Evolutionary conservation across 2,797 vertebrate genomes (phyloP).

Genomic region (Gambelia wislizenii): DNA sequence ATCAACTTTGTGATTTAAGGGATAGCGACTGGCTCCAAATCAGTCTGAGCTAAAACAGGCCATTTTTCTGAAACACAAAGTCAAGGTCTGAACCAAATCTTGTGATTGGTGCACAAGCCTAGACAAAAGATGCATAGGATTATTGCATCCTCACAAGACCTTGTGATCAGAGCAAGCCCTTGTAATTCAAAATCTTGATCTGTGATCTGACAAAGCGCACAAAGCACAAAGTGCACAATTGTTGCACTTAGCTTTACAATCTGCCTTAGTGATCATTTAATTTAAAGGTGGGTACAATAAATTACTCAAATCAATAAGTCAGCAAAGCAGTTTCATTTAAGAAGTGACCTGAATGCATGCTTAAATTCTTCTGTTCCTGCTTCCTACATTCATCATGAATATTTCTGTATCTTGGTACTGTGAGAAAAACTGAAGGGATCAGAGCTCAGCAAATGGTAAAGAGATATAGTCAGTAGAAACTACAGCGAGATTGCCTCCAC

Average conservation of each 20-base stretch:
- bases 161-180: not conserved
- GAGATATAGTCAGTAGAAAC: not conserved
- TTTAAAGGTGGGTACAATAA: not conserved
- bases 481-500: constrained; percentile 11
- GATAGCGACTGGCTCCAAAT: not conserved
- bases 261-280: not conserved
- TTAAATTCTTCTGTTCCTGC: not conserved
- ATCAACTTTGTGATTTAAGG: no score
- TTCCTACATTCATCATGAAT: not conserved
- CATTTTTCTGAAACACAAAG: not conserved
- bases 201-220: not conserved
- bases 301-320: not conserved
- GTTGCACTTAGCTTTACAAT: not conserved
- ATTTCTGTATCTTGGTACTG: not conserved
- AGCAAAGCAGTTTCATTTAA: not conserved
- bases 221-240: not conserved
- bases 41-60: not conserved
- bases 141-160: not conserved
- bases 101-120: not conserved
- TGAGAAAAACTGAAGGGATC: constrained; percentile 6
- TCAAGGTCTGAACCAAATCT: not conserved
- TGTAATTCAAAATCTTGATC: not conserved
- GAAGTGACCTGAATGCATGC: not conserved
- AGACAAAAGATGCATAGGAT: not conserved
- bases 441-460: not conserved